A percentile compares a stretch with the other conserved stretches of the same genome.
phyloP scores from a whole-genome alignment of 92 coral and sea anemone genomes.

The Palythoa heliodiscus region DNA sequence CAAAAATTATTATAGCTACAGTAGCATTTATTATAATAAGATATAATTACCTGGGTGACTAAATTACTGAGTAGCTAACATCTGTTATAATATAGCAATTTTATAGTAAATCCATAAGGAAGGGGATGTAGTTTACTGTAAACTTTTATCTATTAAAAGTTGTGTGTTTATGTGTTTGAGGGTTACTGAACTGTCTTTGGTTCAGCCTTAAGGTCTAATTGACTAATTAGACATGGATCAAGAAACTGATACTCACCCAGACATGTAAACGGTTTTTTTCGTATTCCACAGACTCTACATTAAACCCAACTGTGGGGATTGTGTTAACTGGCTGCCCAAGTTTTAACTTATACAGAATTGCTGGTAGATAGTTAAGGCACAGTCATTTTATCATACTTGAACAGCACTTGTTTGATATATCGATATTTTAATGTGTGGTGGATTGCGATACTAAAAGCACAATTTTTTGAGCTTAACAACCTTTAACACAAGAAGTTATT shows the following conservation, averaged over 20 bases:
- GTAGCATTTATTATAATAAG: no score
- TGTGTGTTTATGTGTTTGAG: no score
- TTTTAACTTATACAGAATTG: slow-evolving; percentile 94
- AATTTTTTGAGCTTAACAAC: not conserved
- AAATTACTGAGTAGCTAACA: no score
- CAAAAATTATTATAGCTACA: no score
- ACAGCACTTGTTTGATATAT: not conserved
- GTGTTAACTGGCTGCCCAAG: slow-evolving; percentile 98
- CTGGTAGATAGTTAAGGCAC: slow-evolving; percentile 67
- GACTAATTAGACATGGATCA: not conserved
- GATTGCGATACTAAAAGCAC: not conserved
- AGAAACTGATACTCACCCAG: slow-evolving; percentile 77
- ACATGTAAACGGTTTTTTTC: slow-evolving; percentile 92
- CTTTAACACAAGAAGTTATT: no score
- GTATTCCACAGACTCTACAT: slow-evolving; percentile 95
- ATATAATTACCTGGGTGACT: no score
- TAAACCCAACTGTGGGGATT: slow-evolving; percentile 98
- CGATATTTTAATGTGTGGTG: not conserved
- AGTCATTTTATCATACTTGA: not conserved
- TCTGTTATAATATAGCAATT: no score
- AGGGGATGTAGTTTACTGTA: no score
- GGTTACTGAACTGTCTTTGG: no score
- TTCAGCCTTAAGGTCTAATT: no score
- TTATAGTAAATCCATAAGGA: no score
- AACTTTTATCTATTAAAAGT: no score